phyloP scores from a whole-genome alignment of 2,888 invertebrate genomes.

The Oscheius sp. region DNA sequence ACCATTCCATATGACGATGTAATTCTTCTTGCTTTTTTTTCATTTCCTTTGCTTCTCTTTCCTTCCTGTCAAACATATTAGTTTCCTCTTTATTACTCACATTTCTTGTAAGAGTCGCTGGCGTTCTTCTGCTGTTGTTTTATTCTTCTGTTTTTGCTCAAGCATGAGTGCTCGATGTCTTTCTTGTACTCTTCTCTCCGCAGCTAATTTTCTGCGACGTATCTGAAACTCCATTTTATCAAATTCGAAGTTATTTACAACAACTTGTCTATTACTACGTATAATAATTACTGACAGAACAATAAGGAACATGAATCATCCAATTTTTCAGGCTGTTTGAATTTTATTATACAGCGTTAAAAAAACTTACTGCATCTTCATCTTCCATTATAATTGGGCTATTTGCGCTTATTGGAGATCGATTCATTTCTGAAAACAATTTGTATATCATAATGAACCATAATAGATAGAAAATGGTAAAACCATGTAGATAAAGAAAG shows the following conservation, averaged over 20 bases:
- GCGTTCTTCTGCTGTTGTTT: conserved; percentile 30
- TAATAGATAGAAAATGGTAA: conserved; percentile 8
- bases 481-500: conserved; percentile 22
- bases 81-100: conserved; percentile 31
- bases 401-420: conserved; percentile 2
- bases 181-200: conserved; percentile 47
- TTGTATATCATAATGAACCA: neutral
- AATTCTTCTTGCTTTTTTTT: conserved; percentile 54
- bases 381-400: conserved; percentile 14
- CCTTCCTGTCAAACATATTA: conserved; percentile 35
- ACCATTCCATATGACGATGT: conserved; percentile 40
- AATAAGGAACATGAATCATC: too few species aligned
- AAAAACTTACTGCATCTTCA: conserved; percentile 15
- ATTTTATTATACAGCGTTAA: too few species aligned
- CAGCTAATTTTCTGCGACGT: conserved; percentile 50
- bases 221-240: too few species aligned
- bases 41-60: conserved; percentile 43
- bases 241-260: too few species aligned
- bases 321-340: too few species aligned
- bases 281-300: too few species aligned
- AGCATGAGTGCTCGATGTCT: conserved; percentile 41
- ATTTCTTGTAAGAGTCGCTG: conserved; percentile 37
- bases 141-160: conserved; percentile 38
- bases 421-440: neutral
- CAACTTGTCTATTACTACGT: too few species aligned